Evolutionary conservation across 2,797 vertebrate genomes (phyloP), one percentile per base, ranked within the genome.

Genomic region (Sciurus carolinensis): DNA sequence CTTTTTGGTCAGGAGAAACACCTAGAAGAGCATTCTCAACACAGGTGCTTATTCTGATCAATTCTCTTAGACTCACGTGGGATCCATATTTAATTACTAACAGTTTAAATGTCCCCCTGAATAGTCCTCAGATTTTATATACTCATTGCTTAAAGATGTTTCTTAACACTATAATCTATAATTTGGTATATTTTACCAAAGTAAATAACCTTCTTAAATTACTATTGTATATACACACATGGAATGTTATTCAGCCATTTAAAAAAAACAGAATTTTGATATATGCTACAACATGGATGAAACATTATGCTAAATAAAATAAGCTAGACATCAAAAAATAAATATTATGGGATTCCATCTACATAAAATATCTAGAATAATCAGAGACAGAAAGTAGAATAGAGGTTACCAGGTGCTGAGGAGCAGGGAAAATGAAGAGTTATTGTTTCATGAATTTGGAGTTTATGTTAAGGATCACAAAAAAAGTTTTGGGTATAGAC

Each of bases 121-220:
- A 93, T 22, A 87, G 15, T 47, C 17, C 47, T 75, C 33, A 87
- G 47, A 64, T 87, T 87, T 87, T 71, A 84, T 71, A 92, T 87
- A 87, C 11, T 66, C 20, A 87, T 95, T 59, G 33, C 88, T 96
- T 95, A 79, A 92, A 95, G 39, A 24, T 14, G 95, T 89, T 97
- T 92, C 72, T 81, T 88, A 94, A 84, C 30, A 79, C 28, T 88
- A 87, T 87, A 77, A 57, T 81, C 71, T 93, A 0, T 73, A 92
- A 89, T 9, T 94, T 93, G 39, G 33, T 42, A 87, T 33, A 81
- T 83, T 93, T 95, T 91, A 75, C n/a, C 24, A 76, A 50, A 91
- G 36, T 84, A 80, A 93, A 73, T 83, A 76, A 87, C 7, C 66
- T 91, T 72, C 26, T 71, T 13, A 95, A 83, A 90, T 80, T 90